A percentile compares a stretch with the other conserved stretches of the same genome.
phyloP scores from a whole-genome alignment of 1,140 invertebrate species.

The Papilio polyxenes region DNA sequence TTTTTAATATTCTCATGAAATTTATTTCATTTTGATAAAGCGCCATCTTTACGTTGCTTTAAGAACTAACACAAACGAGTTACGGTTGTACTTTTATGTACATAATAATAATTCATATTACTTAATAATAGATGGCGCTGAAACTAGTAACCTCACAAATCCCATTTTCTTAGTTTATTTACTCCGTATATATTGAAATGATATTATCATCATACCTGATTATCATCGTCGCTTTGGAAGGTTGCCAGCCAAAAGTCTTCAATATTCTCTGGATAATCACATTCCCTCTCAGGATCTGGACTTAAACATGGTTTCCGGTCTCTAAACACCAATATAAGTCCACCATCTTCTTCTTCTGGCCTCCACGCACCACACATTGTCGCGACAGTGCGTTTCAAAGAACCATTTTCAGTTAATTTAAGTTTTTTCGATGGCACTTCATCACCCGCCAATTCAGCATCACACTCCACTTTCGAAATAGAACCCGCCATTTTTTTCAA shows the following conservation, averaged over 20 bases:
- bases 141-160: neutral
- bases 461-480: slow-evolving; percentile 44
- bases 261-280: slow-evolving; percentile 75
- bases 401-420: slow-evolving; percentile 49
- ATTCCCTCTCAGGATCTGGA: slow-evolving; percentile 67
- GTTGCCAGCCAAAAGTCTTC: slow-evolving; percentile 75
- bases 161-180: no score
- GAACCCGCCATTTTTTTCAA: slow-evolving; percentile 52
- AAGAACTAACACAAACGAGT: neutral
- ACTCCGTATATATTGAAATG: no score
- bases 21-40: neutral
- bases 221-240: slow-evolving; percentile 51
- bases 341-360: slow-evolving; percentile 75
- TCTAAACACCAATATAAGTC: slow-evolving; percentile 73
- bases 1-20: neutral
- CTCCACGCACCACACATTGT: slow-evolving; percentile 80
- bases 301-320: slow-evolving; percentile 65
- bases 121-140: neutral
- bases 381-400: slow-evolving; percentile 65
- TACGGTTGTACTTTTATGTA: neutral
- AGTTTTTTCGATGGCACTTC: slow-evolving; percentile 63
- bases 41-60: neutral
- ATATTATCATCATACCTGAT: slow-evolving; percentile 59
- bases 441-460: slow-evolving; percentile 49
- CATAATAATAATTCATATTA: no score